A percentile compares a stretch with the other conserved stretches of the same genome.
phyloP scores from a whole-genome alignment of 1,140 invertebrate genomes.

The Zaprionus davidi region DNA sequence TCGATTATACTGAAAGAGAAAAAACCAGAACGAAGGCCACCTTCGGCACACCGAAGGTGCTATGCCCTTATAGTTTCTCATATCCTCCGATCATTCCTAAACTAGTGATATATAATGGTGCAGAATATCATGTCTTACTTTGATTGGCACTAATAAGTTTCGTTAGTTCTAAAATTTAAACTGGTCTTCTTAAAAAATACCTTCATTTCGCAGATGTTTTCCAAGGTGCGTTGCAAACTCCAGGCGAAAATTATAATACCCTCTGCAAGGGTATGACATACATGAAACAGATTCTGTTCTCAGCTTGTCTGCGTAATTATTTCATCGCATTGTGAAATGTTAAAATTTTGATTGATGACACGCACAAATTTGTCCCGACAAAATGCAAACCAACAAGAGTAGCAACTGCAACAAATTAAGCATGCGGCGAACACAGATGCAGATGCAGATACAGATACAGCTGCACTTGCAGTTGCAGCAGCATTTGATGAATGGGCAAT shows the following conservation, averaged over 20 bases:
- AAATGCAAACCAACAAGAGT: constrained; percentile 63
- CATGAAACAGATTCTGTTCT: constrained; percentile 27
- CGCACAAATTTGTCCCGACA: constrained; percentile 71
- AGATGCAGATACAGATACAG: constrained; percentile 11
- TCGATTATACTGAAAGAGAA: constrained; percentile 17
- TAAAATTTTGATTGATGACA: constrained; percentile 77
- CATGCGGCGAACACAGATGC: constrained; percentile 11
- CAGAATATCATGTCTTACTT: too few species aligned
- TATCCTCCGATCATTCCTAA: too few species aligned
- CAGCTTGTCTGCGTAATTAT: constrained; percentile 65
- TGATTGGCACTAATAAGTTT: too few species aligned
- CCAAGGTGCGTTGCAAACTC: too few species aligned
- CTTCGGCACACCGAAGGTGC: too few species aligned
- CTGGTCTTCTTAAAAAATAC: too few species aligned
- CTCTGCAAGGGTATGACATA: background rate
- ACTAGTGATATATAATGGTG: too few species aligned
- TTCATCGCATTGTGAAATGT: constrained; percentile 59
- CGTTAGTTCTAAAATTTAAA: too few species aligned
- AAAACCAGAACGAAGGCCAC: background rate
- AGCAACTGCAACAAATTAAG: constrained; percentile 31
- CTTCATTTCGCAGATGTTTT: too few species aligned
- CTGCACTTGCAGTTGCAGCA: constrained; percentile 9
- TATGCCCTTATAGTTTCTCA: too few species aligned
- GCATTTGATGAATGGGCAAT: constrained; percentile 51
- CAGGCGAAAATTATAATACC: too few species aligned